Evolutionary conservation across 2,797 vertebrate genomes (phyloP).

Genomic region (Hydrocynus forskahlii): DNA sequence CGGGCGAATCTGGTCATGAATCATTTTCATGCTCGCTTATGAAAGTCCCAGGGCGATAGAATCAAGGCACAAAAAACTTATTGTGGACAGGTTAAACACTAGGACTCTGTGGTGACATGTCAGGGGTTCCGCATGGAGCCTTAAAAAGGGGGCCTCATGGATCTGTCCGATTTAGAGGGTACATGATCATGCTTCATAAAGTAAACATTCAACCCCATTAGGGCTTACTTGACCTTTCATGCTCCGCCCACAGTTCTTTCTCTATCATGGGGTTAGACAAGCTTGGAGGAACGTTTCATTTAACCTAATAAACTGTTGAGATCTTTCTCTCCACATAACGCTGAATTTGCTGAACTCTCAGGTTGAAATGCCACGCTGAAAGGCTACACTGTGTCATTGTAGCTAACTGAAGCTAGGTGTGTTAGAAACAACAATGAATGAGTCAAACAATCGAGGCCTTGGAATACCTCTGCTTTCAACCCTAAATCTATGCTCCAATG

Average conservation of each 20-base stretch:
- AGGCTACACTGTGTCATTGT: background rate
- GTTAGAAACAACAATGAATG: too few relatives aligned
- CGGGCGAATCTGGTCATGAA: constrained; percentile 48
- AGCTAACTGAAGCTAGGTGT: too few relatives aligned
- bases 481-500: too few relatives aligned
- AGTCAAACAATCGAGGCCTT: too few relatives aligned
- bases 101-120: constrained; percentile 33
- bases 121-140: constrained; percentile 16
- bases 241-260: background rate
- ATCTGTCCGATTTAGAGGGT: constrained; percentile 41
- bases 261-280: background rate
- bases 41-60: constrained; percentile 57
- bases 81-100: constrained; percentile 51
- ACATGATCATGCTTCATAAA: constrained; percentile 52
- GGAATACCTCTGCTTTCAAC: too few relatives aligned
- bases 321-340: background rate
- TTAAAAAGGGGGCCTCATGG: constrained; percentile 15
- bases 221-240: background rate
- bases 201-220: constrained; percentile 51
- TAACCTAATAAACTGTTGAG: background rate
- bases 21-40: constrained; percentile 47
- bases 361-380: background rate
- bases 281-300: background rate
- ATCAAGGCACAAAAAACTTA: constrained; percentile 43
- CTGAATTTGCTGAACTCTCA: too few relatives aligned